Base-by-base conservation (phyloP, 2,797 vertebrate genomes). In the Spinus pinus region DNA sequence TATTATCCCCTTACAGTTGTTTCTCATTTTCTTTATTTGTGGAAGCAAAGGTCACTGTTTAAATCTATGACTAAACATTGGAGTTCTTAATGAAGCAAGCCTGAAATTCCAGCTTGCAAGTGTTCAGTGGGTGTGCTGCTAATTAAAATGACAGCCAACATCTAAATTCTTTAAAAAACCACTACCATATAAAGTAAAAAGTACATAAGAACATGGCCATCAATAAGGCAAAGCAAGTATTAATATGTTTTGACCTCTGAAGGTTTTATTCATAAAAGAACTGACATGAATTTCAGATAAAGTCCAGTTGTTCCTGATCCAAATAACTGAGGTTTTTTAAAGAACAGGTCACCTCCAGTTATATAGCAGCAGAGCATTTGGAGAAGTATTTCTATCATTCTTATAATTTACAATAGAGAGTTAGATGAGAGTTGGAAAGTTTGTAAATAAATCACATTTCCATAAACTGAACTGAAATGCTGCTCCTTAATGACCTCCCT, bases 41-140 rank as follows among this genome's bases (percentile, higher is more conserved):
- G 9, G 62, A 94, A 93, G 54, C 65, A 93, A 91, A 95, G 57
- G 81, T 81, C 79, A 80, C 56, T 74, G 35, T 81, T 92, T 71
- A 93, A 81, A 72, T 66, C 47, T 70, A 39, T 41, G 14, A 79
- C 67, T 80, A 93, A 89, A 60, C 12, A 31, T 86, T 73, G 1
- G 2, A 66, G 39, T 58, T 86, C 56, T 93, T 93, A 90, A 86
- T 35, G n/a, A 91, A 86, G 14, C 56, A 86, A 60, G 11, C 7
- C 39, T 70, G 72, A 86, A 78, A 92, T 70, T 90, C 83, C 81
- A 86, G 41, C 15, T 84, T 89, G 9, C 18, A 65, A 71, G 18
- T 28, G 25, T 60, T n/a, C 60, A 82, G 37, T 67, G 31, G 53
- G 31, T 78, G n/a, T 37, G 80, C 24, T 25, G 31, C 27, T 46